Percentiles rank a stretch among this genome's conserved stretches.
phyloP scores from a whole-genome alignment of 2,888 invertebrate genomes.

The Lucinisca nassula region DNA sequence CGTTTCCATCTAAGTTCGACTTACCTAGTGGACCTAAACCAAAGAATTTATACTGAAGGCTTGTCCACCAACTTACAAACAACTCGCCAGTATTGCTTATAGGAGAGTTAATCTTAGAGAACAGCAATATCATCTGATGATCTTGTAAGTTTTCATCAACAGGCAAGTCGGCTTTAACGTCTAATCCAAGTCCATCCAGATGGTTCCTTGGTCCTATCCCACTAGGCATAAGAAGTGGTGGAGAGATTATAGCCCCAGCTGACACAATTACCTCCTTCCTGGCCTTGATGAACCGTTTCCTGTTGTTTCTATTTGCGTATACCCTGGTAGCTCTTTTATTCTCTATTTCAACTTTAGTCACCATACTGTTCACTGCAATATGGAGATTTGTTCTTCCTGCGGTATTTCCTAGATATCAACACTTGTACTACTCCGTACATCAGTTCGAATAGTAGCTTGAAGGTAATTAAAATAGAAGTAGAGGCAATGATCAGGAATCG shows the following conservation, averaged over 20 bases:
- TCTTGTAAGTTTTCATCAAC: slow-evolving; percentile 33
- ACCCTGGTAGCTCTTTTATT: slow-evolving; percentile 19
- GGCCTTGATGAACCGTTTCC: slow-evolving; percentile 13
- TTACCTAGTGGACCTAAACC: slow-evolving; percentile 15
- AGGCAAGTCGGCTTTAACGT: slow-evolving; percentile 20
- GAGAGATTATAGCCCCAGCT: slow-evolving; percentile 33
- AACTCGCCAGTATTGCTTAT: background rate
- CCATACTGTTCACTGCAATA: slow-evolving; percentile 6
- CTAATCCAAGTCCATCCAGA: slow-evolving; percentile 12
- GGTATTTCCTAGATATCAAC: background rate
- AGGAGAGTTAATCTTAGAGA: slow-evolving; percentile 11
- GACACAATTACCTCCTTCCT: slow-evolving; percentile 28
- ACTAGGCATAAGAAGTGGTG: slow-evolving; percentile 22
- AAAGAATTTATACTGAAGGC: slow-evolving; percentile 12
- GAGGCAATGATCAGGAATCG: no score
- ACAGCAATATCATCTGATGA: slow-evolving; percentile 16
- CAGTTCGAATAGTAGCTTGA: slow-evolving; percentile 56
- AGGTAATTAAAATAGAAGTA: slow-evolving; percentile 21
- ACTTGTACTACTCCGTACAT: slow-evolving; percentile 81
- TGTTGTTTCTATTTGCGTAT: slow-evolving; percentile 5
- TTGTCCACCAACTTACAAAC: slow-evolving; percentile 1
- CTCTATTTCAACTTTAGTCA: slow-evolving; percentile 26
- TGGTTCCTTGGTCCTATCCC: slow-evolving; percentile 32
- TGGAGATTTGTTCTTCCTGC: slow-evolving; percentile 17
- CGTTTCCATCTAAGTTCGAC: background rate